Evolutionary conservation across 2,113 vertebrate genomes (phyloP), one percentile per base, ranked within the genome.

Genomic region (Crotalus horridus): DNA sequence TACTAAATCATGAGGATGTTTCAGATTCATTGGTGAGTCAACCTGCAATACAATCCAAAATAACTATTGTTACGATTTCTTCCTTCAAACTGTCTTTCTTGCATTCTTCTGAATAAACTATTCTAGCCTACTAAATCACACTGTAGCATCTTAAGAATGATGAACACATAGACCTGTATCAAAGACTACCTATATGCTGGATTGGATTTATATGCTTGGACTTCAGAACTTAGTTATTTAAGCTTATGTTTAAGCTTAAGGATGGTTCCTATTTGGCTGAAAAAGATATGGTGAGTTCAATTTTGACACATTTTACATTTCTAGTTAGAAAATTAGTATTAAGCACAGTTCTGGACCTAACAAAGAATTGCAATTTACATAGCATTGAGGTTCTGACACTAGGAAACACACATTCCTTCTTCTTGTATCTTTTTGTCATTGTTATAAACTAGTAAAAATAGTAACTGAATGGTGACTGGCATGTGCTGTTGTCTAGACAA

Each of bases 1-100:
- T 93, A 99, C 99, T 95, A 99, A 98, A 96, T 99, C 99, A 94
- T 99, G 99, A 43, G 99, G 99, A 96, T 99, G 99, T 97, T 99
- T 99, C 96, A 99, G 97, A 96, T 99, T 99, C 96, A 99, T 98
- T 59, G 99, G 99, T 20, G 99, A 99, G 96, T 99, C 99, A 95
- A 99, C 99, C 99, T 99, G 97, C 26, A 98, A 97, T 43, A 96
- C 89, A 97, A 89, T 95, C 91, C 54, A 94, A 94, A 56, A 95
- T 15, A 86, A 12, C 24, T 55, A 88, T 20, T 53, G 2, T 1
- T 23, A 81, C 10, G 9, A 87, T 51, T 93, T 39, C 11, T 81
- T 90, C 85, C 69, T 23, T 64, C 88, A 64, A 88, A 56, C 61
- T 85, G 54, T 10, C 17, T 81, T 81, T 81, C 33, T 81, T 7